These are phyloP conservation scores for Oryzias curvinotus DNA, from an alignment of 2,113 vertebrate genomes.

Conservation along the genomic window DNA sequence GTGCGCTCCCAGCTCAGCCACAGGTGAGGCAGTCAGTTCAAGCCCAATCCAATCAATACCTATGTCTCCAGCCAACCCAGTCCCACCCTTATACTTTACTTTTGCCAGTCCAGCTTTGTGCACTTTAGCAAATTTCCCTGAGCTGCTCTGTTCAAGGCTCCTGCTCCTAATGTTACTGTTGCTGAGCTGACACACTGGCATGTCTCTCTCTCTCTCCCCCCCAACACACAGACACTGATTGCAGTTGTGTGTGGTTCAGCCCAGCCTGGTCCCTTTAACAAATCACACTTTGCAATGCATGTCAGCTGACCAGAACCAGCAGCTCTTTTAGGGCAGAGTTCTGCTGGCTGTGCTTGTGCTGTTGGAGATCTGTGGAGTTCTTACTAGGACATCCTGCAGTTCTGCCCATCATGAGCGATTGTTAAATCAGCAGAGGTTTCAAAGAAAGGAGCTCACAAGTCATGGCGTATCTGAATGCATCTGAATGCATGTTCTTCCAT, in stretches of 20 bases:
- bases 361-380: constrained; percentile 12
- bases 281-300: constrained; percentile 83
- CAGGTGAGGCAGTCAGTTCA: constrained; percentile 32
- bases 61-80: constrained; percentile 34
- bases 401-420: constrained; percentile 22
- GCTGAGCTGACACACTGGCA: constrained; percentile 84
- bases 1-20: constrained; percentile 60
- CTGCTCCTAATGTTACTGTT: constrained; percentile 48
- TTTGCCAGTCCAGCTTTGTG: constrained; percentile 15
- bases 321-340: constrained; percentile 30
- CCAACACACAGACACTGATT: constrained; percentile 76
- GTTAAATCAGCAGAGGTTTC: constrained; percentile 32
- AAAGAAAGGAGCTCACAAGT: not conserved
- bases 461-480: constrained; percentile 1
- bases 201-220: constrained; percentile 38
- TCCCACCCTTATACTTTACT: constrained; percentile 10
- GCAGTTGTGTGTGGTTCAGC: constrained; percentile 90
- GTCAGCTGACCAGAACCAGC: constrained; percentile 90
- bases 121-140: constrained; percentile 28
- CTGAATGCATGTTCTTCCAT: constrained; percentile 10
- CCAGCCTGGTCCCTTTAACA: constrained; percentile 75
- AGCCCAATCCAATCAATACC: constrained; percentile 13
- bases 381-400: not conserved
- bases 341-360: constrained; percentile 33
- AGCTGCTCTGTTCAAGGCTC: constrained; percentile 42